Evolutionary conservation across 2,888 invertebrate genomes (phyloP), one percentile per base, ranked within the genome.

Genomic region (Polietes domitor): DNA sequence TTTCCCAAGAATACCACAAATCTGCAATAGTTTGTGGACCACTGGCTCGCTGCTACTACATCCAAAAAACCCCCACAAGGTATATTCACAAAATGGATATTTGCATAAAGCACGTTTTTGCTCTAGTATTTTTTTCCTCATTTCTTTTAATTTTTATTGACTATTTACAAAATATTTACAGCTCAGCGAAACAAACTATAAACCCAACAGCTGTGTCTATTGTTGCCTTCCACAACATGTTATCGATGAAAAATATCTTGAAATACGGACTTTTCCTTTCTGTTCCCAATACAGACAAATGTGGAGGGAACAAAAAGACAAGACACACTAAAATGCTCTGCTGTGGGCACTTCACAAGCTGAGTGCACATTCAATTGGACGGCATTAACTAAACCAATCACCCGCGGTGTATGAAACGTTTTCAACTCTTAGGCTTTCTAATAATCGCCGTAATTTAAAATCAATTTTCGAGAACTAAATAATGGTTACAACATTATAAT

Each of bases 81-180:
- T 55, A 84, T 43, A 41, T 75, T 43, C 19, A 72, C 26, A 50
- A 53, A 53, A 15, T 28, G 19, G 26, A 32, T 61, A 81, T 78
- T 84, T 81, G 81, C 81, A 81, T 81, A 70, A 50, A 79, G 68
- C 84, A 84, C 84, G 84, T 84, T 84, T 84, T 79, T 73, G 47
- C 50, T 74, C 76, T 7, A 84, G 63, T 76, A 78, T 24, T 70
- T 21, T 77, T 77, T 81, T 81, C 68, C 61, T 76, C 61, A 70
- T 84, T 79, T 76, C 78, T 79, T 76, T 50, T 19, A 50, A 21
- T 58, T 68, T 71, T 73, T 50, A 32, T 50, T 76, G 61, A 71
- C 73, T 82, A 43, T 78, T 78, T 53, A 72, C 58, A 75, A 76
- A 72, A 68, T 80, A 55, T 9, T 55, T 37, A 75, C 28, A 75